phyloP scores from a whole-genome alignment of 1,140 invertebrate species.

The Muscidifurax raptorellus region DNA sequence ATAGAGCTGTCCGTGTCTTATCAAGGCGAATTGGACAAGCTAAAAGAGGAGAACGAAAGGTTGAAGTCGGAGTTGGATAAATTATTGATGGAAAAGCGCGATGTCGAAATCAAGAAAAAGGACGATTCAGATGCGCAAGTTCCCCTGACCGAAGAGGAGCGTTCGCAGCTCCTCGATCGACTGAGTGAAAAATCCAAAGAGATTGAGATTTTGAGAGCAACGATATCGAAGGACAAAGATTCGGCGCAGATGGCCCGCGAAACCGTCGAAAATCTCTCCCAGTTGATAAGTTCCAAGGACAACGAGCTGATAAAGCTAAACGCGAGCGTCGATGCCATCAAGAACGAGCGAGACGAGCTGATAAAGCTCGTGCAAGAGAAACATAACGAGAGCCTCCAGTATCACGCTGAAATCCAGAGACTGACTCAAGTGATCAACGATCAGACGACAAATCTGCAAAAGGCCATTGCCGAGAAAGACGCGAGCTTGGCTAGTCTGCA shows the following conservation, averaged over 20 bases:
- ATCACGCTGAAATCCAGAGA: slow-evolving; percentile 89
- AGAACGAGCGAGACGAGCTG: slow-evolving; percentile 83
- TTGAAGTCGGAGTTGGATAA: slow-evolving; percentile 44
- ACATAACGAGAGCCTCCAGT: slow-evolving; percentile 88
- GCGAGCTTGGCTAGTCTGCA: slow-evolving; percentile 63
- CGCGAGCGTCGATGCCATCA: slow-evolving; percentile 46
- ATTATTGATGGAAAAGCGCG: slow-evolving; percentile 28
- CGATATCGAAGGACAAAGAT: slow-evolving; percentile 61
- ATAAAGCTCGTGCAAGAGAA: slow-evolving; percentile 85
- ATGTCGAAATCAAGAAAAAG: neutral
- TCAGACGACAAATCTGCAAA: slow-evolving; percentile 65
- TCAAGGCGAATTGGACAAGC: slow-evolving; percentile 22
- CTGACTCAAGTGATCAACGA: slow-evolving; percentile 78
- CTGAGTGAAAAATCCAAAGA: slow-evolving; percentile 48
- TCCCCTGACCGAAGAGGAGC: neutral
- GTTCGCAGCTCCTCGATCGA: slow-evolving; percentile 52
- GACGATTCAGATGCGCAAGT: neutral
- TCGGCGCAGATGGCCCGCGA: slow-evolving; percentile 66
- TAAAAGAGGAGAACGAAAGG: slow-evolving; percentile 40
- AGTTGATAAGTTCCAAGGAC: slow-evolving; percentile 68
- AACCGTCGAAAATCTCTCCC: slow-evolving; percentile 69
- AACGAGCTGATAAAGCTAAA: slow-evolving; percentile 59
- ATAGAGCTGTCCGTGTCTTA: slow-evolving; percentile 14
- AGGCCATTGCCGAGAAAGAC: slow-evolving; percentile 63
- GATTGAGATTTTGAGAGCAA: slow-evolving; percentile 54